Evolutionary conservation across 2,888 invertebrate species (phyloP).

Genomic region (Agrotis ipsilon): DNA sequence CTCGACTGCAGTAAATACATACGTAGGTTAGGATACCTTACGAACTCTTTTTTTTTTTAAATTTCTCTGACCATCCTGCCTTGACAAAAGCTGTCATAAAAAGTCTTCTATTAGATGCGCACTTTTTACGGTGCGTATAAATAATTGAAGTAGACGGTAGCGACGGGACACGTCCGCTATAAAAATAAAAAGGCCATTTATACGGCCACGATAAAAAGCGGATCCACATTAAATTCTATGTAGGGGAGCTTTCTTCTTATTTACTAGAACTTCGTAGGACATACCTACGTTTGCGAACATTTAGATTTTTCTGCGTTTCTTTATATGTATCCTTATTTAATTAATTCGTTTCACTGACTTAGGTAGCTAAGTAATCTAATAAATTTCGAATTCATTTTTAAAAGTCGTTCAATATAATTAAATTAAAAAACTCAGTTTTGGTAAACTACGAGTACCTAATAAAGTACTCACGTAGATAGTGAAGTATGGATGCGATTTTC

Average conservation of each 20-base stretch:
- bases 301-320: not conserved
- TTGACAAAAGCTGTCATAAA: conserved; percentile 11
- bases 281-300: conserved; percentile 18
- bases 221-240: conserved; percentile 70
- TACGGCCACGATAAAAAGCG: conserved; percentile 80
- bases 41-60: no score
- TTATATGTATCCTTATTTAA: not conserved
- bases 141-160: conserved; percentile 81
- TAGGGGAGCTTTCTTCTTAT: conserved; percentile 61
- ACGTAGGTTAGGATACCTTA: no score
- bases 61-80: no score
- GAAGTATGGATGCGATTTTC: no score
- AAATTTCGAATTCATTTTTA: no score
- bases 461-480: no score
- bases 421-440: no score
- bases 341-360: not conserved
- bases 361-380: no score
- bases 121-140: conserved; percentile 75
- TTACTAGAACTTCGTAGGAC: conserved; percentile 45
- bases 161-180: conserved; percentile 79
- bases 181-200: conserved; percentile 85
- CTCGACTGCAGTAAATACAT: no score
- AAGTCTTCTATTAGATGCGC: conserved; percentile 60
- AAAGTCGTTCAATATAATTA: no score
- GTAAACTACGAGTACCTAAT: no score